Conservation (phyloP, 2,113 vertebrate genomes). For the Tautogolabrus adspersus region DNA sequence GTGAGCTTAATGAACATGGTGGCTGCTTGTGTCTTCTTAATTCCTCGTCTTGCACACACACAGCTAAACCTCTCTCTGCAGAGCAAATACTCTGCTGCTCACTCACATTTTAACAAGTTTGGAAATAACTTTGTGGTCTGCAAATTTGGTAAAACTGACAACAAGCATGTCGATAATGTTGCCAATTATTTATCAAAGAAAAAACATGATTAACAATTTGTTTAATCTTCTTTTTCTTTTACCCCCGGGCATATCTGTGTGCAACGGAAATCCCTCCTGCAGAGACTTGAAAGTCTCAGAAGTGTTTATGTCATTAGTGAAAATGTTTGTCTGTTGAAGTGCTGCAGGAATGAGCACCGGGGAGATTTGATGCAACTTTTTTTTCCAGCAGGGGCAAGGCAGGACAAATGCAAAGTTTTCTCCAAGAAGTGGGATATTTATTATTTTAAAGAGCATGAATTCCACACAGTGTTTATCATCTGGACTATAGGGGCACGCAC, state of each 20-base stretch:
- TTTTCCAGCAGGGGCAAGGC: background rate
- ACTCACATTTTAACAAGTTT: too few relatives aligned
- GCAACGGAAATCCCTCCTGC: constrained; percentile 6
- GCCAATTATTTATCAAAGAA: constrained; percentile 1
- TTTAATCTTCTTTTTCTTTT: background rate
- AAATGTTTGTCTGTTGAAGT: background rate
- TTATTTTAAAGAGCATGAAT: background rate
- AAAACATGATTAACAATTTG: constrained; percentile 5
- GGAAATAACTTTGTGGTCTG: background rate
- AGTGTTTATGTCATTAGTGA: background rate
- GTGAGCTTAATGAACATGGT: too few relatives aligned
- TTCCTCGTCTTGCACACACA: too few relatives aligned
- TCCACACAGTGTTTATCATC: background rate
- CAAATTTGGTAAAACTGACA: background rate
- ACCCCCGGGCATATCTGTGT: constrained; percentile 2
- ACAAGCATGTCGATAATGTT: background rate
- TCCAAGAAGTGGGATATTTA: background rate
- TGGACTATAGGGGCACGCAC: background rate
- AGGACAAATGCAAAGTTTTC: background rate
- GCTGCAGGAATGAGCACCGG: background rate
- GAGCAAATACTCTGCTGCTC: too few relatives aligned
- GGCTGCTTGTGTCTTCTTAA: too few relatives aligned
- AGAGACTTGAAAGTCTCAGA: constrained; percentile 1
- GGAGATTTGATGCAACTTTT: background rate
- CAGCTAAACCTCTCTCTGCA: too few relatives aligned